These are phyloP conservation scores for Gymnobelideus leadbeateri DNA, from an alignment of 2,113 vertebrate species.

Conservation along the genomic window DNA sequence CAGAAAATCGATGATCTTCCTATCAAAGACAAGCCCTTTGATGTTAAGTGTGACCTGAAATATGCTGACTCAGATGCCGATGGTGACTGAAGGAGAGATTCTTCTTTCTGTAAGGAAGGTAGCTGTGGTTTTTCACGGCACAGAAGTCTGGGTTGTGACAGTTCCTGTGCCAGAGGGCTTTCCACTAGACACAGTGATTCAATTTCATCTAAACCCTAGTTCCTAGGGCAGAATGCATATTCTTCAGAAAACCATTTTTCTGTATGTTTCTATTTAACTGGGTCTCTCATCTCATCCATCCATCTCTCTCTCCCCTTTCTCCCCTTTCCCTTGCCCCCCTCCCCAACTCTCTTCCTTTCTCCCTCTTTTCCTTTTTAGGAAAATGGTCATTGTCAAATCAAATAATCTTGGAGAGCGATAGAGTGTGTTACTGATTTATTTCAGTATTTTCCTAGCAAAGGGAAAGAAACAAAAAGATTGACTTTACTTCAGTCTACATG, in stretches of 20 bases:
- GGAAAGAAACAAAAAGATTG: slow-evolving; percentile 53
- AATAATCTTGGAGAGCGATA: slow-evolving; percentile 31
- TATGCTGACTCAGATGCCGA: slow-evolving; percentile 92
- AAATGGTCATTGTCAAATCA: background rate
- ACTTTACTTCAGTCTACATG: slow-evolving; percentile 57
- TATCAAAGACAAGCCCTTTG: slow-evolving; percentile 89
- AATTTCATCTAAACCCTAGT: slow-evolving; percentile 60
- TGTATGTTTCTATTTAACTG: slow-evolving; percentile 67
- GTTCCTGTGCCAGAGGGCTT: slow-evolving; percentile 42
- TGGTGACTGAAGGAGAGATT: slow-evolving; percentile 79
- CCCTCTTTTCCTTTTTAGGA: background rate
- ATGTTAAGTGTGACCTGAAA: slow-evolving; percentile 94
- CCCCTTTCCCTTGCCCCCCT: fast-evolving
- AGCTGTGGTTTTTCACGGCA: slow-evolving; percentile 44
- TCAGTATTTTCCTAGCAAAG: slow-evolving; percentile 46
- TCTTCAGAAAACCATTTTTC: slow-evolving; percentile 61
- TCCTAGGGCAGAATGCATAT: slow-evolving; percentile 53
- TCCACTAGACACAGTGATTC: slow-evolving; percentile 50
- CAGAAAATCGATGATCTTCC: slow-evolving; percentile 77
- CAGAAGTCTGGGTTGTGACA: slow-evolving; percentile 13
- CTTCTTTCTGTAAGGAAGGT: background rate
- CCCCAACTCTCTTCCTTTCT: background rate
- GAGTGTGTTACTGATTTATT: slow-evolving; percentile 47
- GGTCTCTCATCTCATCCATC: slow-evolving; percentile 36
- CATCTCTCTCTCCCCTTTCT: slow-evolving; percentile 41